A percentile compares a stretch with the other conserved stretches of the same genome.
Evolutionary conservation across 2,797 vertebrate genomes (phyloP).

Genomic region (Neosilurus hyrtlii): DNA sequence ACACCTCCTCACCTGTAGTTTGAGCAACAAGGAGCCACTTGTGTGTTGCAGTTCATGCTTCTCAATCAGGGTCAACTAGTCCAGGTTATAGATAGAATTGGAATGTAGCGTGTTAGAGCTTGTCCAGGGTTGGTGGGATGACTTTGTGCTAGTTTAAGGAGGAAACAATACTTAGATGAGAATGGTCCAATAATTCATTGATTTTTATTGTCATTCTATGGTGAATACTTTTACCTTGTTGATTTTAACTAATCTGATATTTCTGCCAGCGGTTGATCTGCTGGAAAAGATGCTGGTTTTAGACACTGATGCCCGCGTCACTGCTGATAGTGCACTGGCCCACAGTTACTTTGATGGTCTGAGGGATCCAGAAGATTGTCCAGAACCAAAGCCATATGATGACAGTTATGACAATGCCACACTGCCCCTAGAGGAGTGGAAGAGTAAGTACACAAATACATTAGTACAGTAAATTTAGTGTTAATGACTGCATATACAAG

Average conservation of each 20-base stretch:
- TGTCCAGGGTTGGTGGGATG: background rate
- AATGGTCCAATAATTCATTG: background rate
- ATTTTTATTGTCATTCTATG: background rate
- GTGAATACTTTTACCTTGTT: constrained; percentile 34
- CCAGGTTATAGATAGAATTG: background rate
- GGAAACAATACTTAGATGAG: background rate
- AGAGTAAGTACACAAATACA: constrained; percentile 74
- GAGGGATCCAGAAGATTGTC: constrained; percentile 85
- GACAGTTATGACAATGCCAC: constrained; percentile 86
- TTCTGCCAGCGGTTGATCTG: constrained; percentile 79
- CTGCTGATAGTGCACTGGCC: constrained; percentile 81
- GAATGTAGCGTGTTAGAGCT: constrained; percentile 12
- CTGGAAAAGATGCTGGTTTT: constrained; percentile 96
- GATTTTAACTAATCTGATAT: constrained; percentile 1
- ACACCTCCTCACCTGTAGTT: too few relatives aligned
- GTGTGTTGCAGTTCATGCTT: background rate
- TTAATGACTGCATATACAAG: background rate
- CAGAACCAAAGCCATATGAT: constrained; percentile 80
- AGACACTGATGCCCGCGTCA: constrained; percentile 85
- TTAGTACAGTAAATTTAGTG: background rate
- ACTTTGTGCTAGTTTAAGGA: background rate
- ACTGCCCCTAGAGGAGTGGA: constrained; percentile 88
- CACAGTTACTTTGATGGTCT: constrained; percentile 87
- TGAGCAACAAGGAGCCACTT: background rate
- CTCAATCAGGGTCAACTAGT: too few relatives aligned